Evolutionary conservation across 1,140 invertebrate species (phyloP).

Genomic region (Drosophila bifasciata): DNA sequence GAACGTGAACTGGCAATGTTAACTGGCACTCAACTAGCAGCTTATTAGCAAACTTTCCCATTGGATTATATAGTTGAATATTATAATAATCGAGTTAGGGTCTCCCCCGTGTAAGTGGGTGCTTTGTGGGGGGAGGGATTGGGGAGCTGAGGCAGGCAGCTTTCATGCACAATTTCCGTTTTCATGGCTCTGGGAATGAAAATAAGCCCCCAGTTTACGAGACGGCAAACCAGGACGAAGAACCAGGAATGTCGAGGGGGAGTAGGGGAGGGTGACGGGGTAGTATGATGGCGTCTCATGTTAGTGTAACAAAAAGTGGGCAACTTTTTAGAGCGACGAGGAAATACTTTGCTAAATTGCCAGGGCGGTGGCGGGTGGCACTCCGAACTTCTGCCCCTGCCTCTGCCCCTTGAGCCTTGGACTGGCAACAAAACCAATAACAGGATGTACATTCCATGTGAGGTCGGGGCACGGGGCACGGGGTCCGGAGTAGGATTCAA

Average conservation of each 20-base stretch:
- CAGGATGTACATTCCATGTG: constrained; percentile 46
- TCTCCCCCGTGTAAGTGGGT: constrained; percentile 48
- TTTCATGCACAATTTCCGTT: constrained; percentile 80
- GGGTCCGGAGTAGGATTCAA: constrained; percentile 41
- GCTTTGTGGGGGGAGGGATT: not conserved
- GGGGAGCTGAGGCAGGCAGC: constrained; percentile 37
- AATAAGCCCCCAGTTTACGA: constrained; percentile 78
- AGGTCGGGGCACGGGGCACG: not conserved
- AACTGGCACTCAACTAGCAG: constrained; percentile 73
- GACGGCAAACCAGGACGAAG: not conserved
- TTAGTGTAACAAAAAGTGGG: constrained; percentile 69
- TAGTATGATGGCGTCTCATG: constrained; percentile 25
- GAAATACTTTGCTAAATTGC: constrained; percentile 82
- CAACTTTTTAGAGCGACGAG: constrained; percentile 74
- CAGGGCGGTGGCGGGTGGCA: constrained; percentile 35
- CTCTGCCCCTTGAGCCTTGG: constrained; percentile 28
- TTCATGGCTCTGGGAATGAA: constrained; percentile 58
- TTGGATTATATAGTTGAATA: constrained; percentile 80
- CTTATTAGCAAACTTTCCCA: constrained; percentile 79
- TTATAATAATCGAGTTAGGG: constrained; percentile 81
- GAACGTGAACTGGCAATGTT: constrained; percentile 40
- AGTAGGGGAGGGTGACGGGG: not conserved
- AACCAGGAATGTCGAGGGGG: not conserved
- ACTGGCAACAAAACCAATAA: constrained; percentile 65
- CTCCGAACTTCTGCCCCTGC: not conserved